phyloP scores from a whole-genome alignment of 2,888 invertebrate species.

The Drosophila gaucha region DNA sequence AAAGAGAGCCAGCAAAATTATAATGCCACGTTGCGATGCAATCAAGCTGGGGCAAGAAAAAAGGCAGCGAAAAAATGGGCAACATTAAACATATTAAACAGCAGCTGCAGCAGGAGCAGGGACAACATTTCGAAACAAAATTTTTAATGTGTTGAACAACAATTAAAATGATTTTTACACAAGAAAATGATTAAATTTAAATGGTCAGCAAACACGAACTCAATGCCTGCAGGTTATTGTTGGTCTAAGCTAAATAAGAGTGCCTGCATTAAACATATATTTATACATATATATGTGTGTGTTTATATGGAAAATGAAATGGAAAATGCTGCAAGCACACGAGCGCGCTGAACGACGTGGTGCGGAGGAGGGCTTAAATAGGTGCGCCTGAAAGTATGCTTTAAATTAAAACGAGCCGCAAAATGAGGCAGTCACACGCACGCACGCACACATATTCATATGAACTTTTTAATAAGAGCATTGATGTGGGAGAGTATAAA shows the following conservation, averaged over 20 bases:
- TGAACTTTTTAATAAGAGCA: conserved; percentile 19
- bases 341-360: neutral
- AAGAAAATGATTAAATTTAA: conserved; percentile 70
- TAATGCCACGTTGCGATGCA: conserved; percentile 48
- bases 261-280: conserved; percentile 37
- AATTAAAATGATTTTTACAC: conserved; percentile 72
- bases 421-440: conserved; percentile 62
- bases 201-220: conserved; percentile 53
- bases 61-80: conserved; percentile 21
- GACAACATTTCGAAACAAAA: conserved; percentile 65
- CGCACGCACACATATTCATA: conserved; percentile 14
- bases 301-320: conserved; percentile 24
- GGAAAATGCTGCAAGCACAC: conserved; percentile 44
- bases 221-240: conserved; percentile 12
- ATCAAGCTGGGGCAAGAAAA: conserved; percentile 19
- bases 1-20: conserved; percentile 27
- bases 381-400: conserved; percentile 45
- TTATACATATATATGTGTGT: conserved; percentile 8
- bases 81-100: conserved; percentile 42
- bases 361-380: neutral
- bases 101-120: conserved; percentile 15
- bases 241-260: conserved; percentile 48
- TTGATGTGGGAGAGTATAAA: conserved; percentile 4
- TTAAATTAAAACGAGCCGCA: conserved; percentile 60
- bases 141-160: conserved; percentile 71